Evolutionary conservation across 2,888 invertebrate genomes (phyloP).

Genomic region (Trachelus troglodyta): DNA sequence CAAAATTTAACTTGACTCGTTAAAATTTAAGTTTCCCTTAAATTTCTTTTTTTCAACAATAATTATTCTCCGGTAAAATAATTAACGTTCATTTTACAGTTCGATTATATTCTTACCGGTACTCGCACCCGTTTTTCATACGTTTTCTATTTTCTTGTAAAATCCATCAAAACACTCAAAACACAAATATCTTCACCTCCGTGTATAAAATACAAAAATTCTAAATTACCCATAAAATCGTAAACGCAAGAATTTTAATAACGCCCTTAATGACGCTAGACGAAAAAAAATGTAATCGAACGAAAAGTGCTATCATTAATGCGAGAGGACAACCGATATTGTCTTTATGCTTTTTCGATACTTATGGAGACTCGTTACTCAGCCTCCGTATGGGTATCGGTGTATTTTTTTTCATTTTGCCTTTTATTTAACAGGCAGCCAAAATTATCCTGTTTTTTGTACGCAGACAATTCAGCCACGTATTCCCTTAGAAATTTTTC

Average conservation of each 20-base stretch:
- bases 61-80: too few relatives aligned
- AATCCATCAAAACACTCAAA: background rate
- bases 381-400: background rate
- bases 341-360: constrained; percentile 24
- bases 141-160: too few relatives aligned
- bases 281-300: constrained; percentile 1
- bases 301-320: constrained; percentile 8
- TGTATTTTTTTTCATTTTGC: background rate
- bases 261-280: background rate
- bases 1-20: background rate
- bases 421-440: background rate
- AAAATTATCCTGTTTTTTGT: background rate
- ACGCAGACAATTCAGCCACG: background rate
- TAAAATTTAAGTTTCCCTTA: background rate
- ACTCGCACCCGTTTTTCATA: too few relatives aligned
- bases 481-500: background rate
- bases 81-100: too few relatives aligned
- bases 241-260: background rate
- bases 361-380: constrained; percentile 10
- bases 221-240: background rate
- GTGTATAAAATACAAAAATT: background rate
- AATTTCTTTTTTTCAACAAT: background rate
- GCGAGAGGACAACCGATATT: constrained; percentile 1
- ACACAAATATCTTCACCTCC: background rate
- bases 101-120: too few relatives aligned